These are phyloP conservation scores for Callyntrura sp. DNA, from an alignment of 2,888 invertebrate species.

Conservation along the genomic window DNA sequence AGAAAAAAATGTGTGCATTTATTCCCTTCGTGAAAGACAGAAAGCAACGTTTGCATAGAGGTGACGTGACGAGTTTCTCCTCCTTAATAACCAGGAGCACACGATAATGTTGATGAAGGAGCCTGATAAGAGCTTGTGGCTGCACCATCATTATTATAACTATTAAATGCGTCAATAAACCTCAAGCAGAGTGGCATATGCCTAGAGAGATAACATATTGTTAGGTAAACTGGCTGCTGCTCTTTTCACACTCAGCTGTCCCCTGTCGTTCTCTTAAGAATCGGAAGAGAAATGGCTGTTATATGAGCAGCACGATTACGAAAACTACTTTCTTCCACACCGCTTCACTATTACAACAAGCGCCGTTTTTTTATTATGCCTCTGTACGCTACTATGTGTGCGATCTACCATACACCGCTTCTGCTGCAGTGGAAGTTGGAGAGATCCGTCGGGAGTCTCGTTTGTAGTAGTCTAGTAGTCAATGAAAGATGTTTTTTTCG, in stretches of 20 bases:
- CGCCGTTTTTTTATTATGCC: too few species aligned
- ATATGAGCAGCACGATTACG: neutral
- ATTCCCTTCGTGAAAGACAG: too few species aligned
- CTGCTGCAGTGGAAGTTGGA: neutral
- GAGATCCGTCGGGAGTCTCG: constrained; percentile 46
- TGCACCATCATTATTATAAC: constrained; percentile 9
- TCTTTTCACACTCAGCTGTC: constrained; percentile 40
- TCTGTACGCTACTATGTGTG: neutral
- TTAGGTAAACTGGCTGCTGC: neutral
- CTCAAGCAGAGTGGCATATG: neutral
- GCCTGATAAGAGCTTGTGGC: constrained; percentile 45
- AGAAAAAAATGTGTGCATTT: too few species aligned
- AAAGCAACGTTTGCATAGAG: neutral
- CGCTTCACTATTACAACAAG: too few species aligned
- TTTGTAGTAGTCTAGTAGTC: constrained; percentile 64
- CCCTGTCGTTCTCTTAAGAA: constrained; percentile 48
- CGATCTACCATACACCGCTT: neutral
- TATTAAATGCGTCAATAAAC: constrained; percentile 66
- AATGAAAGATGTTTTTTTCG: constrained; percentile 74
- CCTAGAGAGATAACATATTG: neutral
- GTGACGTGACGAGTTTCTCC: too few species aligned
- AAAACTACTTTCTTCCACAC: neutral
- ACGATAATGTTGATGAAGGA: constrained; percentile 57
- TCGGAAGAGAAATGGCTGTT: constrained; percentile 71
- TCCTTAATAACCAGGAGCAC: neutral